A percentile compares a stretch with the other conserved stretches of the same genome.
These are phyloP conservation scores for Ambastaia sidthimunki DNA, from an alignment of 2,797 vertebrate genomes.

Conservation along the genomic window DNA sequence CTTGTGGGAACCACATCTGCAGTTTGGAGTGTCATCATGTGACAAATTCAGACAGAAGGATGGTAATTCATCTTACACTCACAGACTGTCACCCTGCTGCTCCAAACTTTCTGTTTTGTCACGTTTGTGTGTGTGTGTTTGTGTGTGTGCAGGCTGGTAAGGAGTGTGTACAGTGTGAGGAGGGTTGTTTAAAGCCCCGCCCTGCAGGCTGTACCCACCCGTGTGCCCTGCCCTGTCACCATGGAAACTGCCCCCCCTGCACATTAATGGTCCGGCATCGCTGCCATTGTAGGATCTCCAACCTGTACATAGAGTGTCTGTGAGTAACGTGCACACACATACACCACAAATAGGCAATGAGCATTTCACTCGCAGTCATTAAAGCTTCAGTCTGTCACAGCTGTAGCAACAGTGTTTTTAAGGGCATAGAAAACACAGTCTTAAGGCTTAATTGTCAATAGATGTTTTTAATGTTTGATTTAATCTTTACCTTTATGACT, in stretches of 20 bases:
- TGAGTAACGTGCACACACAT: constrained; percentile 64
- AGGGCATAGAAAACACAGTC: too few species aligned
- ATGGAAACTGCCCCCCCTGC: constrained; percentile 79
- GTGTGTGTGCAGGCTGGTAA: constrained; percentile 72
- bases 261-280: constrained; percentile 83
- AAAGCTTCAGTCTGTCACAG: too few species aligned
- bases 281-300: constrained; percentile 85
- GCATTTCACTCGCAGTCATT: too few species aligned
- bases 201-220: constrained; percentile 81
- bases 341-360: too few species aligned
- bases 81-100: not conserved
- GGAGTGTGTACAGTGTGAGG: constrained; percentile 83
- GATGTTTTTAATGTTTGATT: not conserved
- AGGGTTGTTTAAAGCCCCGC: constrained; percentile 78
- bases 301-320: constrained; percentile 84
- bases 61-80: constrained; percentile 24
- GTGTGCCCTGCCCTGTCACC: constrained; percentile 82
- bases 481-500: not conserved
- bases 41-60: constrained; percentile 35
- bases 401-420: too few species aligned
- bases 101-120: not conserved
- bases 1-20: constrained; percentile 83
- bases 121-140: constrained; percentile 24
- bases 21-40: constrained; percentile 80
- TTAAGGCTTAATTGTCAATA: not conserved